These are phyloP conservation scores for Wiebesia pumilae DNA, from an alignment of 1,140 invertebrate species.

Conservation along the genomic window DNA sequence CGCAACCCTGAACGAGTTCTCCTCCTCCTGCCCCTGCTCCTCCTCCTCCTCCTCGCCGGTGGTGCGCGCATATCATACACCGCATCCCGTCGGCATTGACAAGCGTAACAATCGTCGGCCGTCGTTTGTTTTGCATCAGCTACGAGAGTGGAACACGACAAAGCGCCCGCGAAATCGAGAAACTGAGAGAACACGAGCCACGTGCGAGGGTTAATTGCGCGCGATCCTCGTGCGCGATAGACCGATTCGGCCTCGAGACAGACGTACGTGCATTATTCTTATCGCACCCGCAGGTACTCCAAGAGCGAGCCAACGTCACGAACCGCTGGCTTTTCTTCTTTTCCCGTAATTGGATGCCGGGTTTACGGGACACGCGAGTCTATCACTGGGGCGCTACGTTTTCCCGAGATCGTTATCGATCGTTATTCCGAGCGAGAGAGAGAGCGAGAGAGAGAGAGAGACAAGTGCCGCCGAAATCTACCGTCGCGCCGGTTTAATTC, in stretches of 20 bases:
- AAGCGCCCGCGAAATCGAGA: background rate
- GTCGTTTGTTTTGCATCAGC: background rate
- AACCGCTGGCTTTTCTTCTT: background rate
- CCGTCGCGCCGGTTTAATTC: no score
- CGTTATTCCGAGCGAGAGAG: no score
- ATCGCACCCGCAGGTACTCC: background rate
- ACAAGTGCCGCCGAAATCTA: no score
- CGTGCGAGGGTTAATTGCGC: constrained; percentile 39
- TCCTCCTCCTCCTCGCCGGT: background rate
- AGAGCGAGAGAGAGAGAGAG: no score
- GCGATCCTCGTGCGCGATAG: constrained; percentile 45
- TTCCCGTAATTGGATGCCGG: background rate
- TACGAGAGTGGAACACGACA: background rate
- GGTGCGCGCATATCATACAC: background rate
- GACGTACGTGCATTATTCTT: background rate
- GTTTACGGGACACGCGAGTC: no score
- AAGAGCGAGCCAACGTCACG: background rate
- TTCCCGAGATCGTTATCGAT: no score
- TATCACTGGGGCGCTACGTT: no score
- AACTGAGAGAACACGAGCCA: background rate
- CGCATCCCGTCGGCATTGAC: constrained; percentile 2
- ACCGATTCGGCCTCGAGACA: background rate
- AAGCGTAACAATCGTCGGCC: background rate
- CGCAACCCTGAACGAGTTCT: background rate
- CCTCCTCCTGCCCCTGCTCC: background rate